Evolutionary conservation across 2,113 vertebrate species (phyloP).

Genomic region (Pseudopipra pipra): DNA sequence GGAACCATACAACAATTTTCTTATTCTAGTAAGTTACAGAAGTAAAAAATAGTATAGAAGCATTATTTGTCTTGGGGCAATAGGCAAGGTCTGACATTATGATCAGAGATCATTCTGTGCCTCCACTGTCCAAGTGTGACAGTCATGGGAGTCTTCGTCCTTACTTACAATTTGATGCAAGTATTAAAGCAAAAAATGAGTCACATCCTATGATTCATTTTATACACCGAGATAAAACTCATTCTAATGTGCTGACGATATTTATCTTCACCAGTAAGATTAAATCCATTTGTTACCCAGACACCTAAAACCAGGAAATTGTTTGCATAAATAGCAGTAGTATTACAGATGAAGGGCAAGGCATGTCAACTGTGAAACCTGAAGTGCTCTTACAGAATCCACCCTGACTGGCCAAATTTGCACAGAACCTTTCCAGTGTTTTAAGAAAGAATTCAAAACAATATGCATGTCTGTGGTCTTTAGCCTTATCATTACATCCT

Average conservation of each 20-base stretch:
- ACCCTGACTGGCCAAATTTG: rapidly evolving
- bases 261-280: neutral
- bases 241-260: neutral
- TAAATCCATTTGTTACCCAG: neutral
- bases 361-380: neutral
- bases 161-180: neutral
- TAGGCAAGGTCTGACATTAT: neutral
- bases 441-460: neutral
- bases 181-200: neutral
- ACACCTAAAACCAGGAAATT: neutral
- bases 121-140: rapidly evolving
- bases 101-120: rapidly evolving
- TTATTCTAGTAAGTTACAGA: rapidly evolving
- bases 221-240: neutral
- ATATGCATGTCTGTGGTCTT: rapidly evolving
- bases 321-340: neutral
- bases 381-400: neutral
- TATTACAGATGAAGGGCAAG: neutral
- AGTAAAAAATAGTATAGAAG: neutral
- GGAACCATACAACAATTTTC: neutral
- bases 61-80: neutral
- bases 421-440: neutral
- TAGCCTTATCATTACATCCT: neutral
- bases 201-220: neutral
- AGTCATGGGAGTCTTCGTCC: neutral